Conservation (phyloP, 2,888 invertebrate genomes). For the Acleris literana region DNA sequence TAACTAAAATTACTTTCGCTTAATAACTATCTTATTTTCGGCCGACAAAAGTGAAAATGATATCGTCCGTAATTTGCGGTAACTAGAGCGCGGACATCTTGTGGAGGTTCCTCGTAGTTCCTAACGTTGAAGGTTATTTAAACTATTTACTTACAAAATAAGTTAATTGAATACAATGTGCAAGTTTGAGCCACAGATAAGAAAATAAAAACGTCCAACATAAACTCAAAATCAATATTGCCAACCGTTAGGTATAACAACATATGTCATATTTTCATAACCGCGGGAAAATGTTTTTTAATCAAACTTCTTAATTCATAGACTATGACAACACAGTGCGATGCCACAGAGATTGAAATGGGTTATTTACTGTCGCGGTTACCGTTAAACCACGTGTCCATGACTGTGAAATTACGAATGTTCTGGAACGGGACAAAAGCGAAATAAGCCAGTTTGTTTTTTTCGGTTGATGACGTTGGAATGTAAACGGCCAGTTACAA, state of each 20-base stretch:
- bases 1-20: conserved; percentile 36
- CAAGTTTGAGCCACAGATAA: too few species aligned
- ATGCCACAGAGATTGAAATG: conserved; percentile 30
- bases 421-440: conserved; percentile 36
- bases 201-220: too few species aligned
- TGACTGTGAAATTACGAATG: conserved; percentile 49
- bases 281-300: conserved; percentile 17
- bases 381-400: conserved; percentile 45
- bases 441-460: conserved; percentile 24
- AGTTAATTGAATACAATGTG: too few species aligned
- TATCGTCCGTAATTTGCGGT: conserved; percentile 52
- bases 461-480: conserved; percentile 24
- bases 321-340: conserved; percentile 17
- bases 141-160: not conserved
- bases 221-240: too few species aligned
- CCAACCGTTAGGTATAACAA: too few species aligned
- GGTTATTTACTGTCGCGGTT: conserved; percentile 42
- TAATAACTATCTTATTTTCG: conserved; percentile 29
- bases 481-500: conserved; percentile 20
- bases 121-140: conserved; percentile 11
- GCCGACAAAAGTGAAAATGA: conserved; percentile 62
- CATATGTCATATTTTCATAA: not conserved
- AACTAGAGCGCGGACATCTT: conserved; percentile 49
- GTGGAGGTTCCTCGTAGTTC: conserved; percentile 1
- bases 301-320: conserved; percentile 17